Evolutionary conservation across 2,888 invertebrate species (phyloP).

Genomic region (Caenorhabditis uteleia): DNA sequence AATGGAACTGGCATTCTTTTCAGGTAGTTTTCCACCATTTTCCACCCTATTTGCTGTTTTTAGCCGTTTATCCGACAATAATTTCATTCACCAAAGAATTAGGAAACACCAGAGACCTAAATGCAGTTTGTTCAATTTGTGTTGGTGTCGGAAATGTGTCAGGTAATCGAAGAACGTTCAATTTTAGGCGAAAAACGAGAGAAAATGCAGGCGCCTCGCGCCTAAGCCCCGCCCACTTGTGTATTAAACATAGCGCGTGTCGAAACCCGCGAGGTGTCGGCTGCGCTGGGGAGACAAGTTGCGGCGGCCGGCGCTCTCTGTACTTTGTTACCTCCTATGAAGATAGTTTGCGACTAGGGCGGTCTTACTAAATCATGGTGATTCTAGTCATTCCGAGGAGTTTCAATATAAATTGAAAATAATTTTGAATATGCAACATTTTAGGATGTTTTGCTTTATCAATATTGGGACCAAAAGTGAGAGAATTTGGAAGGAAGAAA

Average conservation of each 20-base stretch:
- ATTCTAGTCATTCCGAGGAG: conserved; percentile 33
- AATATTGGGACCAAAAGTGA: conserved; percentile 11
- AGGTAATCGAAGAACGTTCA: conserved; percentile 10
- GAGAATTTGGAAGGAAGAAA: conserved; percentile 29
- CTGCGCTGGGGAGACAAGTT: conserved; percentile 1
- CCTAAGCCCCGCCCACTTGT: conserved; percentile 15
- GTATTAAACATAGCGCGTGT: conserved; percentile 9
- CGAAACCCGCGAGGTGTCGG: conserved; percentile 34
- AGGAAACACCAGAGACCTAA: conserved; percentile 28
- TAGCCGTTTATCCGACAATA: conserved; percentile 30
- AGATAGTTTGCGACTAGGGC: conserved; percentile 46
- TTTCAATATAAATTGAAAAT: background rate
- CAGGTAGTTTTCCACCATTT: background rate
- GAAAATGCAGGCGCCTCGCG: background rate
- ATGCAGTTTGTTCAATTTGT: conserved; percentile 24
- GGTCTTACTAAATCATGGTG: conserved; percentile 41
- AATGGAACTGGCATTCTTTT: conserved; percentile 28
- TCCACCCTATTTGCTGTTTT: background rate
- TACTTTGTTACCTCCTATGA: conserved; percentile 35
- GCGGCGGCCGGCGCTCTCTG: too few species aligned
- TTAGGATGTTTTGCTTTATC: conserved; percentile 18
- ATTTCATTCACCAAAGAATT: conserved; percentile 29
- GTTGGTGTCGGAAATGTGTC: conserved; percentile 29
- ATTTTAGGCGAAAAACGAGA: background rate
- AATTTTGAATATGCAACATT: background rate